These are phyloP conservation scores for Stenolophus ochropezus DNA, from an alignment of 2,888 invertebrate genomes.

Conservation along the genomic window DNA sequence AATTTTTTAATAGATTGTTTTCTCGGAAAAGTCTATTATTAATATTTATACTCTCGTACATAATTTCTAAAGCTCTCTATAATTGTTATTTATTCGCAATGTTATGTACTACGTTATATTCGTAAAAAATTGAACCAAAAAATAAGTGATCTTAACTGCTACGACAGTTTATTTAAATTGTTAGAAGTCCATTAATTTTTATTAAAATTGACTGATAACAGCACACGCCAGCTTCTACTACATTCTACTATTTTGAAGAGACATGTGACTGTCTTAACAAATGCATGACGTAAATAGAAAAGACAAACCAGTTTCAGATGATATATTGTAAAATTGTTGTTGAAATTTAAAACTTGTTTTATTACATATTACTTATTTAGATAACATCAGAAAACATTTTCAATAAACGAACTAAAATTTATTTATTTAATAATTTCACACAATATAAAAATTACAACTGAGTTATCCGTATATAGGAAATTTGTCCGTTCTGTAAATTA, in stretches of 20 bases:
- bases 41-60: no score
- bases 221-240: conserved; percentile 22
- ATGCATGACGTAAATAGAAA: conserved; percentile 3
- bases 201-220: conserved; percentile 48
- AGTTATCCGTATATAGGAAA: no score
- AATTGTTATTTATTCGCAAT: no score
- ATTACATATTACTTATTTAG: not conserved
- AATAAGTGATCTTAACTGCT: not conserved
- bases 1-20: no score
- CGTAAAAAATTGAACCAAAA: conserved; percentile 11
- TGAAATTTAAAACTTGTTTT: not conserved
- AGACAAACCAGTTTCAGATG: not conserved
- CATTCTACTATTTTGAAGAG: conserved; percentile 18
- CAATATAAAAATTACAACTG: no score
- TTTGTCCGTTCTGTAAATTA: no score
- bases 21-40: no score
- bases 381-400: no score
- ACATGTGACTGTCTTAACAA: conserved; percentile 4
- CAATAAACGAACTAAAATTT: no score
- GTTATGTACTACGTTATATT: no score
- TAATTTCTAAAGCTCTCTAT: no score
- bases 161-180: conserved; percentile 31
- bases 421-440: no score
- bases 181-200: conserved; percentile 47
- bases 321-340: not conserved